These are phyloP conservation scores for Danionella dracula DNA, from an alignment of 2,797 vertebrate genomes.

Conservation along the genomic window DNA sequence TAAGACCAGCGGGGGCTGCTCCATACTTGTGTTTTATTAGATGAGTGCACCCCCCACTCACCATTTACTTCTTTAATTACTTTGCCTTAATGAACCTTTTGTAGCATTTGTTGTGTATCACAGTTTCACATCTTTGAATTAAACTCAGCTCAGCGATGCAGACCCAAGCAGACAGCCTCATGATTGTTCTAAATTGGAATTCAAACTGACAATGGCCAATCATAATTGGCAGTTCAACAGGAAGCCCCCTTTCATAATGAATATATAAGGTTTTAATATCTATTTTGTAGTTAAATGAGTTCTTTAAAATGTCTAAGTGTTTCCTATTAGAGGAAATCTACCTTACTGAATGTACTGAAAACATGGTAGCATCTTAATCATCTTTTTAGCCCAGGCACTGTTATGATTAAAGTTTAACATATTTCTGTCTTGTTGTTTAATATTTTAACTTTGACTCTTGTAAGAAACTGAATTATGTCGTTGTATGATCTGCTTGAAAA, in stretches of 20 bases:
- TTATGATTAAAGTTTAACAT: too few relatives aligned
- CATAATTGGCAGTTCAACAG: slow-evolving; percentile 14
- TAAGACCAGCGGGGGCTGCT: slow-evolving; percentile 47
- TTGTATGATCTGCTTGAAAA: too few relatives aligned
- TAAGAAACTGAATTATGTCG: too few relatives aligned
- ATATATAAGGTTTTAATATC: background rate
- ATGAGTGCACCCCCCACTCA: slow-evolving; percentile 33
- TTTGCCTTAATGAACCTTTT: slow-evolving; percentile 59
- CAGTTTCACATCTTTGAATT: slow-evolving; percentile 51
- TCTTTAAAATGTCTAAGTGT: background rate
- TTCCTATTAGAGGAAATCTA: background rate
- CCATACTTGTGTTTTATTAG: slow-evolving; percentile 52
- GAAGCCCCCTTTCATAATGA: slow-evolving; percentile 17
- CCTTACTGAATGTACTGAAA: background rate
- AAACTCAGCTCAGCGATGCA: slow-evolving; percentile 50
- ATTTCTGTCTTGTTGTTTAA: too few relatives aligned
- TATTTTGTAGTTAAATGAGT: background rate
- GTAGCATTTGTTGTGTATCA: slow-evolving; percentile 49
- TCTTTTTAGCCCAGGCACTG: too few relatives aligned
- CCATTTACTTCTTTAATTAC: slow-evolving; percentile 56
- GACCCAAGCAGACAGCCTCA: slow-evolving; percentile 1
- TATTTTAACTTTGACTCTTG: too few relatives aligned
- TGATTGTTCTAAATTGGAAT: slow-evolving; percentile 47
- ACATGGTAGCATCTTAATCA: too few relatives aligned
- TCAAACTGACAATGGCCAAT: slow-evolving; percentile 38